Conservation (phyloP, 1,140 invertebrate genomes). For the Meloidogyne hapla region DNA sequence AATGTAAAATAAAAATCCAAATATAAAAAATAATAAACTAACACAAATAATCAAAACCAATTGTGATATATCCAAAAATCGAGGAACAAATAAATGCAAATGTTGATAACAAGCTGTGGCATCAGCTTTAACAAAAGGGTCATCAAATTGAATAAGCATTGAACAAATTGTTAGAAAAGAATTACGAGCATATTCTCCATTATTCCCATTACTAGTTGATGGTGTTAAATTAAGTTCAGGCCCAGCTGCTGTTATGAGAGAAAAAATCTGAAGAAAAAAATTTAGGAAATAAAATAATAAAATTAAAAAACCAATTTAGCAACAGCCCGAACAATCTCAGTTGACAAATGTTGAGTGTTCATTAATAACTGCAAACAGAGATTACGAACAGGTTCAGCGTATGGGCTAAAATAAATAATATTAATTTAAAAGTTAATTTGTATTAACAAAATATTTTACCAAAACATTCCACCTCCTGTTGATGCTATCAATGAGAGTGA, state of each 20-base stretch:
- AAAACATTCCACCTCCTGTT: constrained; percentile 95
- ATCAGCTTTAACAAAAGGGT: constrained; percentile 82
- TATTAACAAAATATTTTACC: background rate
- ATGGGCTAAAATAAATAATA: constrained; percentile 71
- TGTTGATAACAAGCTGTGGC: constrained; percentile 93
- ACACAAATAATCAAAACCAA: constrained; percentile 90
- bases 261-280: constrained; percentile 62
- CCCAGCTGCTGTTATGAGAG: constrained; percentile 77
- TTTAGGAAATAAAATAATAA: constrained; percentile 15
- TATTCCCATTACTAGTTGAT: constrained; percentile 67
- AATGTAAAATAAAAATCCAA: too few species aligned
- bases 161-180: constrained; percentile 73
- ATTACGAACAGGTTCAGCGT: constrained; percentile 88
- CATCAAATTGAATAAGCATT: constrained; percentile 85
- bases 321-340: constrained; percentile 90
- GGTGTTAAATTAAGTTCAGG: constrained; percentile 78
- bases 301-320: constrained; percentile 71
- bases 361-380: constrained; percentile 84
- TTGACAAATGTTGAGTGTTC: constrained; percentile 80
- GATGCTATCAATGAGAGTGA: constrained; percentile 91
- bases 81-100: constrained; percentile 91
- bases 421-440: background rate
- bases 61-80: constrained; percentile 85
- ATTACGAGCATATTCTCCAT: constrained; percentile 61
- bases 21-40: constrained; percentile 67